Base-by-base conservation (phyloP, 2,888 invertebrate species). In the Papilio elwesi region DNA sequence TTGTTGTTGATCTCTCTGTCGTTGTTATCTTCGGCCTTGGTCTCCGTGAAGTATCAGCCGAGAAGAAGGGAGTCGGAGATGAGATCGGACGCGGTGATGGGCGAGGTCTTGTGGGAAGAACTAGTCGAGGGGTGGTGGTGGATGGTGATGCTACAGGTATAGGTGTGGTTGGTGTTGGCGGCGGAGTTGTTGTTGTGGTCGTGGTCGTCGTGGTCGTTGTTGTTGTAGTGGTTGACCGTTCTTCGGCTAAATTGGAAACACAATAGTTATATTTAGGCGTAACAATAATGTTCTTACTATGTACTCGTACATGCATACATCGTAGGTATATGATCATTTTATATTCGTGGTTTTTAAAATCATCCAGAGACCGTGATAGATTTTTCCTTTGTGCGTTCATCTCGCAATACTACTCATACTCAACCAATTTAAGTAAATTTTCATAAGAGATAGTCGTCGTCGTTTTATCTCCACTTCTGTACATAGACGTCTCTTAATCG, bases 1-100 rank as follows among this genome's bases (percentile, higher is more conserved):
- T 86, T 78, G 94, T 85, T 77, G 94, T 86, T 1, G 92, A 81
- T 1, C 88, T 79, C 48, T 88, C 87, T n/a, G 90, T 88, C 5
- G 87, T 81, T 83, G 92, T 79, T 84, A 90, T 75, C 82, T 90
- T 80, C 0, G 90, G 86, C 0, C 90, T 81, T 36, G 90, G 89
- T 8, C 93, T 90, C 49, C 84, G 85, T 8, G 87, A 78, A 64
- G 83, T 85, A n/a, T 87, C 79, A 69, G 87, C 77, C 15, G 76
- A 74, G 0, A 74, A 67, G 79, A 16, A 83, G 73, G 70, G 86
- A 80, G 47, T 82, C 70, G 13, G 87, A 74, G 43, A 80, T 36
- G 82, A 87, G 10, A 78, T 63, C 81, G 55, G 92, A 83, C 8
- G 85, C 80, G 1, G 88, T 80, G 2, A 88, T 76, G 9, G 86